Evolutionary conservation across 2,113 vertebrate genomes (phyloP).

Genomic region (Limanda limanda): DNA sequence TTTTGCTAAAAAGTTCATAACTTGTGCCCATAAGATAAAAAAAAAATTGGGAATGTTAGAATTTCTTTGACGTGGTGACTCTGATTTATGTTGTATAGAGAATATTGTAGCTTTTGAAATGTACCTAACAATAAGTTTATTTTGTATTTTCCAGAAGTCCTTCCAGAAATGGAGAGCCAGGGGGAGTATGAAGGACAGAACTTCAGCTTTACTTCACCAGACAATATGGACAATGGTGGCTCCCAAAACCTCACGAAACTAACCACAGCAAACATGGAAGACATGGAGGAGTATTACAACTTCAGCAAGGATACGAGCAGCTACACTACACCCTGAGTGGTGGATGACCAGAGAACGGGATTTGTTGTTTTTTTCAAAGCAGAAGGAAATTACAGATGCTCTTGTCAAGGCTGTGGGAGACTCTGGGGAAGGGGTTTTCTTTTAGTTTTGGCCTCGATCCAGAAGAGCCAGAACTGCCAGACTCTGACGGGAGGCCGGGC

Average conservation of each 20-base stretch:
- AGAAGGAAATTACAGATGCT: constrained; percentile 41
- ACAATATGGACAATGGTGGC: constrained; percentile 81
- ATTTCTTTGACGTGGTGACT: no score
- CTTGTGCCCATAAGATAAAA: no score
- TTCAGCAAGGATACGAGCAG: constrained; percentile 83
- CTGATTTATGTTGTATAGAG: no score
- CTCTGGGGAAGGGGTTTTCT: constrained; percentile 50
- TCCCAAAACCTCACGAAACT: constrained; percentile 87
- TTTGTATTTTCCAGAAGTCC: constrained; percentile 82
- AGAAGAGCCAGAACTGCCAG: constrained; percentile 57
- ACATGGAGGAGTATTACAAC: constrained; percentile 95
- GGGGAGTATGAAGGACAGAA: constrained; percentile 93
- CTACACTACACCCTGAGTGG: constrained; percentile 79
- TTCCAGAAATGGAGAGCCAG: constrained; percentile 88
- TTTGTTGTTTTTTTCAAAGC: constrained; percentile 26
- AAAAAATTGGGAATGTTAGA: no score
- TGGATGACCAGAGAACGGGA: constrained; percentile 21
- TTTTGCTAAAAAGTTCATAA: no score
- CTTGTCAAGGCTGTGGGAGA: constrained; percentile 55
- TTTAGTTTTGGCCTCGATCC: constrained; percentile 56
- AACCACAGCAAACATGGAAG: constrained; percentile 92
- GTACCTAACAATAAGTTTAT: background rate
- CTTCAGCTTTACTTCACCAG: constrained; percentile 84
- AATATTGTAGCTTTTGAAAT: no score
- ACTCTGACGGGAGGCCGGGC: constrained; percentile 54